phyloP scores from a whole-genome alignment of 2,888 invertebrate genomes.

The Plemyria rubiginata region DNA sequence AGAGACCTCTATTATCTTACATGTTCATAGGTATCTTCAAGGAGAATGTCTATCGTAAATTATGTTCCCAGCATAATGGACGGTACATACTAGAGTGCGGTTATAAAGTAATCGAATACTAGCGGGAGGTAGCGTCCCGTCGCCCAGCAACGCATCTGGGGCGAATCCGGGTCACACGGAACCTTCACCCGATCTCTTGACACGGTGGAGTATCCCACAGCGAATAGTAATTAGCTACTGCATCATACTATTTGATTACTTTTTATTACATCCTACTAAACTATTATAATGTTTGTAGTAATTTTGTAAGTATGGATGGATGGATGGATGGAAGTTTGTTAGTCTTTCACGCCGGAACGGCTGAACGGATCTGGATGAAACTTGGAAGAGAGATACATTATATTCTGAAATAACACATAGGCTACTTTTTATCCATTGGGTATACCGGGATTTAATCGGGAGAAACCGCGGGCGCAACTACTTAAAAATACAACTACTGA shows the following conservation, averaged over 20 bases:
- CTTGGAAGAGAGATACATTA: no score
- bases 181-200: slow-evolving; percentile 50
- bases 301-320: no score
- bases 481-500: no score
- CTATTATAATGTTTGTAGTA: no score
- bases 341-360: no score
- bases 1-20: not conserved
- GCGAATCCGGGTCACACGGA: slow-evolving; percentile 54
- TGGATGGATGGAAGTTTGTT: no score
- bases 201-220: slow-evolving; percentile 4
- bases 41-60: not conserved
- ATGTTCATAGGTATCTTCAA: not conserved
- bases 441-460: no score
- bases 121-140: slow-evolving; percentile 35
- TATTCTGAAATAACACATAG: no score
- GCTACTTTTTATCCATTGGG: no score
- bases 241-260: not conserved
- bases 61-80: not conserved
- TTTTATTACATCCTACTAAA: no score
- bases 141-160: slow-evolving; percentile 60
- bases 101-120: slow-evolving; percentile 23
- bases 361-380: no score
- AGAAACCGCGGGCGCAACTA: no score
- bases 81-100: not conserved
- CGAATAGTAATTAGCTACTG: slow-evolving; percentile 5